Evolutionary conservation across 2,888 invertebrate genomes (phyloP).

Genomic region (Chrysodeixis includens): DNA sequence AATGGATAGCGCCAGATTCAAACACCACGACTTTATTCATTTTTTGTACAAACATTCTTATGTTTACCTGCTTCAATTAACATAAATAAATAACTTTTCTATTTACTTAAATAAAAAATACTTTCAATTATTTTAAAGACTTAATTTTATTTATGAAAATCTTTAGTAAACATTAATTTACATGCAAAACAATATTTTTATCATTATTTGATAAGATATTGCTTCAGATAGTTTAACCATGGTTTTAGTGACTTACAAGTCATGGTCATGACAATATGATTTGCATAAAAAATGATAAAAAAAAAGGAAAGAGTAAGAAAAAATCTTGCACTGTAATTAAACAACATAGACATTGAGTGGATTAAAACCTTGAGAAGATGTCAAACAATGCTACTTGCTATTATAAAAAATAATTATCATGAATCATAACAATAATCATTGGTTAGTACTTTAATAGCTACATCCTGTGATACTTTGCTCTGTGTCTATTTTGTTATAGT

Average conservation of each 20-base stretch:
- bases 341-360: not conserved
- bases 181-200: not conserved
- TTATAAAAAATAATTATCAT: constrained; percentile 6
- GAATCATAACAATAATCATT: constrained; percentile 16
- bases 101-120: not conserved
- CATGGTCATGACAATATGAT: constrained; percentile 16
- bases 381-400: constrained; percentile 5
- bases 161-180: not conserved
- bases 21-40: constrained; percentile 12
- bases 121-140: not conserved
- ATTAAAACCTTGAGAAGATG: constrained; percentile 15
- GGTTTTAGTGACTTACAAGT: constrained; percentile 17
- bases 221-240: constrained; percentile 12
- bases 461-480: not conserved
- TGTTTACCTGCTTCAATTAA: not conserved
- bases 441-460: not conserved
- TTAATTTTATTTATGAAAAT: not conserved
- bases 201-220: constrained; percentile 9
- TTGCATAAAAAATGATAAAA: constrained; percentile 9
- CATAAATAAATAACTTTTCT: not conserved
- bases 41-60: not conserved
- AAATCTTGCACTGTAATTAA: not conserved
- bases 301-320: not conserved
- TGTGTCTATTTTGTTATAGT: not conserved
- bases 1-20: constrained; percentile 55